Percentiles rank a stretch among this genome's conserved stretches.
Evolutionary conservation across 2,797 vertebrate species (phyloP).

Genomic region (Hipposideros larvatus): DNA sequence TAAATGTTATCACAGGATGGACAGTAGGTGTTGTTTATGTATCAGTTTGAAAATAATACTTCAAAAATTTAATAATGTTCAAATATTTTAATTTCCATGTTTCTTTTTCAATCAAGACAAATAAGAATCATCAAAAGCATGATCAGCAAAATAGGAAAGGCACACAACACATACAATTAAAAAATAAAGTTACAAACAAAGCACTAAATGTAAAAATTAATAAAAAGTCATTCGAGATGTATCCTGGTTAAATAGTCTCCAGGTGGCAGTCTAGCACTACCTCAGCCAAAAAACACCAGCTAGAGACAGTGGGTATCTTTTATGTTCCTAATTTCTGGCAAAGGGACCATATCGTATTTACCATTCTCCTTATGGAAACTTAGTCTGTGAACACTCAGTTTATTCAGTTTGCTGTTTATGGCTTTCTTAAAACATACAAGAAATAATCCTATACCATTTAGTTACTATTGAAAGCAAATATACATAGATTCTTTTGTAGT

Average conservation of each 20-base stretch:
- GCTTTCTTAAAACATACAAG: background rate
- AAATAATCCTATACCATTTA: background rate
- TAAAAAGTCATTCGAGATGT: background rate
- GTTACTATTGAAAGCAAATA: background rate
- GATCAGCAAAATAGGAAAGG: background rate
- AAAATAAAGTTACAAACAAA: background rate
- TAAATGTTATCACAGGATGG: background rate
- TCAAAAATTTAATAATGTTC: background rate
- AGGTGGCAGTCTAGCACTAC: constrained; percentile 11
- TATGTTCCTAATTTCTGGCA: background rate
- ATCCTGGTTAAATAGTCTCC: constrained; percentile 42
- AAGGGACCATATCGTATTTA: background rate
- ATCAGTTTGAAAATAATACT: background rate
- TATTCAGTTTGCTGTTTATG: background rate
- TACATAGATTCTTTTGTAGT: background rate
- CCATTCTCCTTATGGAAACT: background rate
- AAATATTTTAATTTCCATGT: background rate
- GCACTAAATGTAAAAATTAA: background rate
- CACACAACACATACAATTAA: background rate
- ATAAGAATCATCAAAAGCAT: background rate
- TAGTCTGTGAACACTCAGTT: background rate
- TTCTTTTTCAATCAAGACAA: background rate
- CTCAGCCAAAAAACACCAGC: background rate
- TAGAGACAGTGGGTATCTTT: background rate
- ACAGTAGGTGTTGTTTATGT: background rate